Conservation (phyloP, 2,113 vertebrate genomes). For the Malaclemys terrapin region DNA sequence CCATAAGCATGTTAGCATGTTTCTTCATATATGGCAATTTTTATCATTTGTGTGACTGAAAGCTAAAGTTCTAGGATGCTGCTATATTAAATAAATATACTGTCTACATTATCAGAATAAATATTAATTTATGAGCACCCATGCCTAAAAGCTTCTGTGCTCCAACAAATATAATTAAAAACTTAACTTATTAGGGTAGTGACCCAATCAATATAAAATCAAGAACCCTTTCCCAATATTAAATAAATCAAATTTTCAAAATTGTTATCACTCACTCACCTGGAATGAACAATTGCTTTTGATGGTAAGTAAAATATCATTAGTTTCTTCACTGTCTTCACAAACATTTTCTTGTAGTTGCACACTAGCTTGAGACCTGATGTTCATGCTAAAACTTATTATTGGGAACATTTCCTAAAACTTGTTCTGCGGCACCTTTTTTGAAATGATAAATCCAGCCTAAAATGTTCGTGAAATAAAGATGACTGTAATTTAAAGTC, state of each 20-base stretch:
- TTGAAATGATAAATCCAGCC: conserved; percentile 30
- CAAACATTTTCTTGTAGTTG: too few relatives aligned
- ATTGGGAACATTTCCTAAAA: conserved; percentile 39
- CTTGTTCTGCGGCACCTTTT: conserved; percentile 22
- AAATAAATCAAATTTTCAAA: conserved; percentile 55
- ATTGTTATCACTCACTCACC: conserved; percentile 45
- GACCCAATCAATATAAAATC: conserved; percentile 63
- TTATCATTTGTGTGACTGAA: background rate
- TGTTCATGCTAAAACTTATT: too few relatives aligned
- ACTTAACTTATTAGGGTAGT: conserved; percentile 54
- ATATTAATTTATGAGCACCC: conserved; percentile 43
- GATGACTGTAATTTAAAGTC: conserved; percentile 34
- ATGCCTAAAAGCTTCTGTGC: conserved; percentile 37
- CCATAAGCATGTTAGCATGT: background rate
- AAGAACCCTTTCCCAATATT: conserved; percentile 52
- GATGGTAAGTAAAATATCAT: conserved; percentile 40
- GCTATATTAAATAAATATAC: background rate
- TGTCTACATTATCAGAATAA: conserved; percentile 57
- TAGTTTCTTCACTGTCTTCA: conserved; percentile 37
- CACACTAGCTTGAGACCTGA: conserved; percentile 16
- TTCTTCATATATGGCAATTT: background rate
- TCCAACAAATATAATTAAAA: conserved; percentile 54
- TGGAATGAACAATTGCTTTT: conserved; percentile 49
- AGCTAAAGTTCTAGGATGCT: background rate
- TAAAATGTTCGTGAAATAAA: conserved; percentile 63